phyloP scores from a whole-genome alignment of 1,140 invertebrate species.

The Gyrodactylus bullatarudis region DNA sequence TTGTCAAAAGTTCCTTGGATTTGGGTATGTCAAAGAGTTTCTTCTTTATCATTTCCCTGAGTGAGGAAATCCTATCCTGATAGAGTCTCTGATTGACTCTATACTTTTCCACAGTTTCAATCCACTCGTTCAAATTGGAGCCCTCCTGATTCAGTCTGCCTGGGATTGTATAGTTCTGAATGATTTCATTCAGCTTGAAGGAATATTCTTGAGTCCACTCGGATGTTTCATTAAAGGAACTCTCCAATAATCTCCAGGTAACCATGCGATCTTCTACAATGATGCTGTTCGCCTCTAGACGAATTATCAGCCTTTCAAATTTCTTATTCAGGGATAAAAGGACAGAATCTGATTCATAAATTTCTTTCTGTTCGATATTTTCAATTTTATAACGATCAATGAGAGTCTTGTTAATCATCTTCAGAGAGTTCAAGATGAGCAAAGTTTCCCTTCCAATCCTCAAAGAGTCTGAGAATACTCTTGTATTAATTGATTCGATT shows the following conservation, averaged over 20 bases:
- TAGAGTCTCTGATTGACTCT: not conserved
- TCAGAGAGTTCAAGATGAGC: not conserved
- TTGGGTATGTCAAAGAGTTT: not conserved
- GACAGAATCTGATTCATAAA: not conserved
- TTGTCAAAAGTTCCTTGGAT: not conserved
- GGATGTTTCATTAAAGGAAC: not conserved
- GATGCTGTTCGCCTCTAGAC: not conserved
- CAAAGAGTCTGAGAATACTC: not conserved
- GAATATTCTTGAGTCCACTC: not conserved
- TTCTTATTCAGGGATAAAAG: not conserved
- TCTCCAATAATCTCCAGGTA: not conserved
- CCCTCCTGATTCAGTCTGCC: not conserved
- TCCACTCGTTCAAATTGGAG: not conserved
- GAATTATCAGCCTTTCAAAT: not conserved
- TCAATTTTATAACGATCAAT: not conserved
- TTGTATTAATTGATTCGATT: not conserved
- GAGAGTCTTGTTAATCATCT: not conserved
- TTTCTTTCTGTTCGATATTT: not conserved
- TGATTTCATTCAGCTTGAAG: not conserved
- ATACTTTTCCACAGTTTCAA: not conserved
- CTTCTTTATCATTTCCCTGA: not conserved
- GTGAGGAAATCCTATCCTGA: not conserved
- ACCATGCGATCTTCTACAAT: not conserved
- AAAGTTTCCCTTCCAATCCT: not conserved
- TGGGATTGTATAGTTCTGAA: not conserved